Conservation (phyloP, 2,888 invertebrate species). For the Limnephilus rhombicus region DNA sequence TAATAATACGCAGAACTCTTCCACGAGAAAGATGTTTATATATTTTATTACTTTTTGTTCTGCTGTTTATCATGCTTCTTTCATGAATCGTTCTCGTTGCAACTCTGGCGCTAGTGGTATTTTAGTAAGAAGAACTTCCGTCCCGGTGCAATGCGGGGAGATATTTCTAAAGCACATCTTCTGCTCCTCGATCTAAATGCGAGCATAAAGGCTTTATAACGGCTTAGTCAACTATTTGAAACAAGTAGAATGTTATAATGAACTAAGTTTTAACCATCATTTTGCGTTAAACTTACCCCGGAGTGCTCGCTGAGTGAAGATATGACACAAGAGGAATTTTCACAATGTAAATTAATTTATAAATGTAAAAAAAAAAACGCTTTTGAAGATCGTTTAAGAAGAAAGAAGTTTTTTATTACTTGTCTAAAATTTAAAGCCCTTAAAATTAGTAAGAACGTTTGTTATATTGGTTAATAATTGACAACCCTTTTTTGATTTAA, state of each 20-base stretch:
- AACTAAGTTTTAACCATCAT: slow-evolving; percentile 63
- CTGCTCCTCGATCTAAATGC: slow-evolving; percentile 51
- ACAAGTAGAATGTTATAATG: slow-evolving; percentile 63
- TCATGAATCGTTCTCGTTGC: neutral
- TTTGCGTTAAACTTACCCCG: slow-evolving; percentile 39
- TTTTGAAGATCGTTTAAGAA: neutral
- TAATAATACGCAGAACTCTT: neutral
- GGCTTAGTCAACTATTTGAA: slow-evolving; percentile 60
- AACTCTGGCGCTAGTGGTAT: neutral
- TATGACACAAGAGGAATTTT: slow-evolving; percentile 37
- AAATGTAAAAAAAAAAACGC: neutral
- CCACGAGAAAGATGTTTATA: no score
- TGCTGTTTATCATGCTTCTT: neutral
- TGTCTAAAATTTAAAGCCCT: no score
- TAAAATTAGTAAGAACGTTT: no score
- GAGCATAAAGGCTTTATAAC: slow-evolving; percentile 56
- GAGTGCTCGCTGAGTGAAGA: slow-evolving; percentile 32
- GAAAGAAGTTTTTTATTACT: no score
- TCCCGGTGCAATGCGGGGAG: neutral
- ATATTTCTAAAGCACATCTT: slow-evolving; percentile 19
- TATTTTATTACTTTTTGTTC: no score
- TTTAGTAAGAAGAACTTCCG: no score
- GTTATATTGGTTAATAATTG: no score
- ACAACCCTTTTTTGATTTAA: no score
- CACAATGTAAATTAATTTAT: slow-evolving; percentile 13